A percentile compares a stretch with the other conserved stretches of the same genome.
Conservation (phyloP, 2,113 vertebrate species). For the Hippopotamus amphibius region DNA sequence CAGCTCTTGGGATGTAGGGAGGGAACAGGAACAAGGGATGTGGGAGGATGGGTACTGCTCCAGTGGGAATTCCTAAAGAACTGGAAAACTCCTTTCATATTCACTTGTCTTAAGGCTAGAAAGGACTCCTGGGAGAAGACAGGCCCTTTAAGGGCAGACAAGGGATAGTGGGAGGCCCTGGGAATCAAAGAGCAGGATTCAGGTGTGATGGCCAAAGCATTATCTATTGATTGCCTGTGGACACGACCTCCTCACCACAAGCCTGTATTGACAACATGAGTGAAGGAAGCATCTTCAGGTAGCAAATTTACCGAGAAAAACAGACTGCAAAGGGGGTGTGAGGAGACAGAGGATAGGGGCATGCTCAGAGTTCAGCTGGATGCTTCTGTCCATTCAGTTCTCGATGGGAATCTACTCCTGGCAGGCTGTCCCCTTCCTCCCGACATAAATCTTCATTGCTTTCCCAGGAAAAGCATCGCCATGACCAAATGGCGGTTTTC, state of each 20-base stretch:
- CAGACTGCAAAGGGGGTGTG: not conserved
- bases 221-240: not conserved
- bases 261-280: not conserved
- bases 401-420: not conserved
- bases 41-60: not conserved
- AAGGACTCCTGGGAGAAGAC: not conserved
- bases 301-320: not conserved
- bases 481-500: conserved; percentile 71
- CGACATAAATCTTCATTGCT: conserved; percentile 37
- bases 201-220: not conserved
- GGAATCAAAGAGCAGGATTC: not conserved
- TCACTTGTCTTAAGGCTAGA: not conserved
- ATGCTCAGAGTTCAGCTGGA: not conserved
- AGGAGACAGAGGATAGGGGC: not conserved
- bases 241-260: not conserved
- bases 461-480: conserved; percentile 44
- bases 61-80: not conserved
- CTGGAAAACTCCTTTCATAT: not conserved
- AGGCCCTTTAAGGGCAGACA: not conserved
- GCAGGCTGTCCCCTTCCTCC: not conserved
- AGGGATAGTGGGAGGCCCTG: not conserved
- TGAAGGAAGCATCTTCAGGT: not conserved
- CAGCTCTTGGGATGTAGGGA: not conserved
- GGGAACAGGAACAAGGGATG: rapidly evolving
- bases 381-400: not conserved